phyloP scores from a whole-genome alignment of 2,888 invertebrate genomes.

The Epinotia demarniana region DNA sequence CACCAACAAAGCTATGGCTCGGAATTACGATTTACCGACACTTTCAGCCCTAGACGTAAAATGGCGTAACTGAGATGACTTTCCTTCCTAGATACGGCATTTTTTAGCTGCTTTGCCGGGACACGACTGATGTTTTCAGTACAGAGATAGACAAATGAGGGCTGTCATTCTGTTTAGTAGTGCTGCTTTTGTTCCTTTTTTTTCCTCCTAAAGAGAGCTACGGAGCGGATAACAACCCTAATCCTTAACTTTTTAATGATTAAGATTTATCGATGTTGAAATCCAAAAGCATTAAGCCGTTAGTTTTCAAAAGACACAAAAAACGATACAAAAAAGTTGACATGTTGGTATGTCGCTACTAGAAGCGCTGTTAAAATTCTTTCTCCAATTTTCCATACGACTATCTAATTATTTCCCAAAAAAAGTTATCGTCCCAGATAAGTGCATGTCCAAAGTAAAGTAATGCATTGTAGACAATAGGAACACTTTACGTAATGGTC shows the following conservation, averaged over 20 bases:
- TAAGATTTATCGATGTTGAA: constrained; percentile 30
- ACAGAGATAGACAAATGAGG: constrained; percentile 42
- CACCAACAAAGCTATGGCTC: constrained; percentile 50
- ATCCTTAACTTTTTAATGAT: constrained; percentile 25
- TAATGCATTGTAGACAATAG: constrained; percentile 66
- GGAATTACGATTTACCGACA: constrained; percentile 38
- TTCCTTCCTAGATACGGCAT: not conserved
- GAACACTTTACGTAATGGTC: constrained; percentile 76
- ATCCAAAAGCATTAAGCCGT: constrained; percentile 8
- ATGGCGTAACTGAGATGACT: not conserved
- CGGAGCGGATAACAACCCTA: constrained; percentile 33
- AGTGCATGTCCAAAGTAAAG: constrained; percentile 33
- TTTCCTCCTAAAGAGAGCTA: constrained; percentile 5
- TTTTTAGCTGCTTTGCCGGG: constrained; percentile 22
- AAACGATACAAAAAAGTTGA: constrained; percentile 17
- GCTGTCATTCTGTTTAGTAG: constrained; percentile 29
- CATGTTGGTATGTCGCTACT: constrained; percentile 26
- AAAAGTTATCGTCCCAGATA: constrained; percentile 40
- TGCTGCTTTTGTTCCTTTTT: constrained; percentile 33
- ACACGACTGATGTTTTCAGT: constrained; percentile 37
- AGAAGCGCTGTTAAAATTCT: constrained; percentile 25
- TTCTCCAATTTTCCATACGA: constrained; percentile 31
- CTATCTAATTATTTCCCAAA: constrained; percentile 34
- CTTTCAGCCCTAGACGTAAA: constrained; percentile 11
- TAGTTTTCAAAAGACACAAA: constrained; percentile 13